Base-by-base conservation (phyloP, 2,888 invertebrate genomes). In the Globia sparganii region DNA sequence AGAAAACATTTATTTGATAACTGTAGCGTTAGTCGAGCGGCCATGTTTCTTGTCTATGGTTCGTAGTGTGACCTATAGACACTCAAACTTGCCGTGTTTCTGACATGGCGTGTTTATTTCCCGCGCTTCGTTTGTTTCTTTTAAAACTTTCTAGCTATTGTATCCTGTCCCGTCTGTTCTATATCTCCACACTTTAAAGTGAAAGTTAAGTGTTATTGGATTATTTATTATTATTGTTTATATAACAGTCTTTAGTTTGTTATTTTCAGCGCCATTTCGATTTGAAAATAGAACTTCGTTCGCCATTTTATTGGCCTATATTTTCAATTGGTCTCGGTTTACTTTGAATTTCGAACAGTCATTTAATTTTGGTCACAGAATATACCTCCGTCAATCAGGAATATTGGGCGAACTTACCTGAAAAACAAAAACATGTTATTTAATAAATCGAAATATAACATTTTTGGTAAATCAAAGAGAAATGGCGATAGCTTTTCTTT, bases 81-180 rank as follows among this genome's bases (percentile, higher is more conserved):
- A 83, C 86, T 91, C 82, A 68, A 88, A 90, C 75, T 90, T 86
- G 86, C 90, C 87, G 86, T 79, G 81, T 80, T 87, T 85, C 92
- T 91, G 94, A 93, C 94, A 89, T 91, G 85, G 84, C 87, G 86
- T 67, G 84, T 91, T 91, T 91, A 92, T 91, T 92, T 92, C 87
- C 80, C 75, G 84, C 75, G 76, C 84, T 87, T 86, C 86, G 85
- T 91, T 91, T 92, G 91, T 92, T 93, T 93, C 91, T 91, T 90
- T 91, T 91, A 87, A 90, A 90, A 91, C 89, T 90, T 89, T 88
- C 75, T 83, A 86, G 83, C 87, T 67, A 89, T 92, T 92, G 90
- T 91, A 87, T 91, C 85, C 83, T 65, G 83, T 72, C 62, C 46
- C 62, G 72, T 75, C 58, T 72, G 53, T 68, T 83, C 69, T 86